Conservation (phyloP, 1,140 invertebrate species). For the Manduca sexta region DNA sequence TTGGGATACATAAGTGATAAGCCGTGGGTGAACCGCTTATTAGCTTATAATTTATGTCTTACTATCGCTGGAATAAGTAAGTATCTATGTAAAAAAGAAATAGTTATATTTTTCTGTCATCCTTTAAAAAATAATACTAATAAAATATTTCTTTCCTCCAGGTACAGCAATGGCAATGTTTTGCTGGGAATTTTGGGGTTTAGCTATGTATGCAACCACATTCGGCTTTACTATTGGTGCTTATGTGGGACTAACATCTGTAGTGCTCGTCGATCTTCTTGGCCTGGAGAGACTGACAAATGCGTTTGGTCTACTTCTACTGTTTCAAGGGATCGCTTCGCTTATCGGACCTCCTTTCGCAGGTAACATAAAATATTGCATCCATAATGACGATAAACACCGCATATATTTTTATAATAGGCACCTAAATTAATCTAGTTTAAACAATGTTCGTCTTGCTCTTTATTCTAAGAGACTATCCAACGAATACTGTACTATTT, state of each 20-base stretch:
- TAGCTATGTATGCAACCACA: slow-evolving; percentile 84
- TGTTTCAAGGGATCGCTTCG: slow-evolving; percentile 94
- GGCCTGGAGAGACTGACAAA: slow-evolving; percentile 92
- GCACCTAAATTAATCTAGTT: too few species aligned
- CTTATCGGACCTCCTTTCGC: slow-evolving; percentile 91
- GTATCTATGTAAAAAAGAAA: too few species aligned
- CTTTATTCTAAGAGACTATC: too few species aligned
- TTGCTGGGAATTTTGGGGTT: slow-evolving; percentile 79
- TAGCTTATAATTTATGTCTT: slow-evolving; percentile 91
- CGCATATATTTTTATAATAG: too few species aligned
- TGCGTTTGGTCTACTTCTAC: slow-evolving; percentile 91
- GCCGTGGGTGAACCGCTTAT: slow-evolving; percentile 89
- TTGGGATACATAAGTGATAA: slow-evolving; percentile 91
- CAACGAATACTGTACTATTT: too few species aligned
- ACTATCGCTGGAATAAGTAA: slow-evolving; percentile 88
- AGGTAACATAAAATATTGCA: slow-evolving; percentile 75
- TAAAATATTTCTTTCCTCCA: too few species aligned
- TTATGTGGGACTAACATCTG: slow-evolving; percentile 94
- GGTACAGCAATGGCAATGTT: slow-evolving; percentile 86
- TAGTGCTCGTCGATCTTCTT: slow-evolving; percentile 89
- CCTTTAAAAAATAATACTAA: too few species aligned
- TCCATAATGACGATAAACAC: too few species aligned
- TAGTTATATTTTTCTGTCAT: too few species aligned
- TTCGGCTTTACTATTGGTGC: slow-evolving; percentile 94
- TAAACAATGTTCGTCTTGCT: too few species aligned